Evolutionary conservation across 2,888 invertebrate species (phyloP).

Genomic region (Tribolium freemani): DNA sequence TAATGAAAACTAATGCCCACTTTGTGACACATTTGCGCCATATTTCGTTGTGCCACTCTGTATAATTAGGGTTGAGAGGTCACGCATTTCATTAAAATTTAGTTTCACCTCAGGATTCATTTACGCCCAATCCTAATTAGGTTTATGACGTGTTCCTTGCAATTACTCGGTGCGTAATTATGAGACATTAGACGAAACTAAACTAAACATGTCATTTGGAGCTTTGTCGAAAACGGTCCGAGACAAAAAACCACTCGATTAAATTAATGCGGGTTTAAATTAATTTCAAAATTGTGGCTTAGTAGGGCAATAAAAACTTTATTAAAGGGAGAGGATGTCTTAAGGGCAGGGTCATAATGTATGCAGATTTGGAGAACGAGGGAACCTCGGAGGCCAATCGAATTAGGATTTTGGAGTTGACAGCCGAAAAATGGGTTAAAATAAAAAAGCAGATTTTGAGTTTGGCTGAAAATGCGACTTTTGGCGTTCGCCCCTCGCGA

Average conservation of each 20-base stretch:
- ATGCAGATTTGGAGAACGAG: no score
- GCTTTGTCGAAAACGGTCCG: constrained; percentile 1
- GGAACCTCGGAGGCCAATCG: no score
- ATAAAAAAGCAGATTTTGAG: no score
- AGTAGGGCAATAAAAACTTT: constrained; percentile 31
- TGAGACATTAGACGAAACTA: constrained; percentile 37
- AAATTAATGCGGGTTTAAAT: constrained; percentile 11
- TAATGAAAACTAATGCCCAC: not conserved
- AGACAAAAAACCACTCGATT: constrained; percentile 15
- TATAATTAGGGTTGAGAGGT: constrained; percentile 52
- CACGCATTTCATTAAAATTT: constrained; percentile 61
- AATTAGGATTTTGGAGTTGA: not conserved
- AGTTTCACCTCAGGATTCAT: constrained; percentile 57
- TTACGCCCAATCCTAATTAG: constrained; percentile 50
- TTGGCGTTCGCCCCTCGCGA: not conserved
- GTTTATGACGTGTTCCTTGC: constrained; percentile 48
- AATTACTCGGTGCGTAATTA: constrained; percentile 50
- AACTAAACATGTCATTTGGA: constrained; percentile 2
- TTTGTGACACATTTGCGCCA: not conserved
- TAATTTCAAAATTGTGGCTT: constrained; percentile 13
- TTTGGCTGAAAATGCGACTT: not conserved
- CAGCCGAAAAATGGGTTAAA: no score
- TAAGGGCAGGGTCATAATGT: not conserved
- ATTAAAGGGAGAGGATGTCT: constrained; percentile 9
- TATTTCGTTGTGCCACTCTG: constrained; percentile 11